A percentile compares a stretch with the other conserved stretches of the same genome.
phyloP scores from a whole-genome alignment of 2,797 vertebrate genomes.

The Chaetophractus vellerosus region DNA sequence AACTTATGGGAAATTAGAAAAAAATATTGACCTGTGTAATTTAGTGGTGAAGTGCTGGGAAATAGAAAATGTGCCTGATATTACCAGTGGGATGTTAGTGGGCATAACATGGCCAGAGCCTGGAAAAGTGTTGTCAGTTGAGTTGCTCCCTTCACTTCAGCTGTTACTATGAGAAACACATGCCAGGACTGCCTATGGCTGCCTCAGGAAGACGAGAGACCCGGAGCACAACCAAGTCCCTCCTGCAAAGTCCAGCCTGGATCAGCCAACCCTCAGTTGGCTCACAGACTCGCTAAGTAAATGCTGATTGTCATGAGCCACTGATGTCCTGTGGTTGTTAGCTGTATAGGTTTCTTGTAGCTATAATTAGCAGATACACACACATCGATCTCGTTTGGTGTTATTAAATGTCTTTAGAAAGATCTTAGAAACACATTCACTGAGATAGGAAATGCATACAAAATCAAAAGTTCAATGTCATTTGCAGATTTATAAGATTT shows the following conservation, averaged over 20 bases:
- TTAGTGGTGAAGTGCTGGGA: neutral
- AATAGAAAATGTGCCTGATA: neutral
- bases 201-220: neutral
- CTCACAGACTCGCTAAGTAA: neutral
- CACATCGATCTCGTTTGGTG: neutral
- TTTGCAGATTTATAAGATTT: constrained; percentile 25
- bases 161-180: neutral
- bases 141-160: neutral
- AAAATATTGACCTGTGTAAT: neutral
- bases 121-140: neutral
- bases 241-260: neutral
- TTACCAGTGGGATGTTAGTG: neutral
- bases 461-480: neutral
- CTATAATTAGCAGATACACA: neutral
- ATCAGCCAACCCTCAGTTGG: neutral
- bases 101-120: neutral
- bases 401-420: neutral
- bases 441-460: neutral
- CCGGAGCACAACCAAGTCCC: neutral
- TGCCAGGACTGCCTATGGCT: neutral
- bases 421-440: neutral
- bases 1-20: neutral
- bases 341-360: neutral
- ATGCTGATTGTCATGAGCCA: neutral
- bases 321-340: neutral